These are phyloP conservation scores for Drosophila melanosoma DNA, from an alignment of 2,888 invertebrate species.

Conservation along the genomic window DNA sequence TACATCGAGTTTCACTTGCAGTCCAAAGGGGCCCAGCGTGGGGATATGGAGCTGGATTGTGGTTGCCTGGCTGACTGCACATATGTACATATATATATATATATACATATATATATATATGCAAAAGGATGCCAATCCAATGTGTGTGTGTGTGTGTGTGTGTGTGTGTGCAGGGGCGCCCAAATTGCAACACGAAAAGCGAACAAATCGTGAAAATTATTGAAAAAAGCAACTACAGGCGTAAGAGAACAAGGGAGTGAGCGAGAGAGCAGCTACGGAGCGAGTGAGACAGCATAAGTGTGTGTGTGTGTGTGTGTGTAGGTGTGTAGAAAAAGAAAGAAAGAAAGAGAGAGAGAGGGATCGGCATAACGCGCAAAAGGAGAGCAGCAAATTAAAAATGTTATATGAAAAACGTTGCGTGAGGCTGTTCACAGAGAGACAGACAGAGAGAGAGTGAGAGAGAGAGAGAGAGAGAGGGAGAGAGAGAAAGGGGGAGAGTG, in stretches of 20 bases:
- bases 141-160: conserved; percentile 25
- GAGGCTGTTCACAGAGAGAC: conserved; percentile 24
- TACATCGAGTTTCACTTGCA: conserved; percentile 67
- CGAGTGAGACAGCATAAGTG: conserved; percentile 4
- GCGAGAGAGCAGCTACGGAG: conserved; percentile 7
- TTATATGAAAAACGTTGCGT: conserved; percentile 58
- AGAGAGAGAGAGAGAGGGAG: not conserved
- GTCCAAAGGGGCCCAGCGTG: conserved; percentile 7
- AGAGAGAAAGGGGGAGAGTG: not conserved
- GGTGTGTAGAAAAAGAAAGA: not conserved
- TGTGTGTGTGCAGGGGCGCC: conserved; percentile 28
- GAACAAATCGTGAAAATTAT: conserved; percentile 79
- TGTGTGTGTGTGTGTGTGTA: conserved; percentile 1
- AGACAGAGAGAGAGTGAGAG: not conserved
- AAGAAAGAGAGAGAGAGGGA: conserved; percentile 6
- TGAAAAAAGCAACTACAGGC: conserved; percentile 51
- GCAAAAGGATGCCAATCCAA: conserved; percentile 47
- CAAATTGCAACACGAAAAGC: conserved; percentile 77
- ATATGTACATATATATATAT: conserved; percentile 21
- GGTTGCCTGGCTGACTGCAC: conserved; percentile 56
- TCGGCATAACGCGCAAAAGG: conserved; percentile 37
- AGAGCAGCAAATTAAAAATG: conserved; percentile 75
- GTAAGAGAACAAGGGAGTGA: conserved; percentile 18
- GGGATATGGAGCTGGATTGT: conserved; percentile 29
- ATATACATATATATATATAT: conserved; percentile 14